phyloP scores from a whole-genome alignment of 2,113 vertebrate genomes.

The Hiodon tergisus region DNA sequence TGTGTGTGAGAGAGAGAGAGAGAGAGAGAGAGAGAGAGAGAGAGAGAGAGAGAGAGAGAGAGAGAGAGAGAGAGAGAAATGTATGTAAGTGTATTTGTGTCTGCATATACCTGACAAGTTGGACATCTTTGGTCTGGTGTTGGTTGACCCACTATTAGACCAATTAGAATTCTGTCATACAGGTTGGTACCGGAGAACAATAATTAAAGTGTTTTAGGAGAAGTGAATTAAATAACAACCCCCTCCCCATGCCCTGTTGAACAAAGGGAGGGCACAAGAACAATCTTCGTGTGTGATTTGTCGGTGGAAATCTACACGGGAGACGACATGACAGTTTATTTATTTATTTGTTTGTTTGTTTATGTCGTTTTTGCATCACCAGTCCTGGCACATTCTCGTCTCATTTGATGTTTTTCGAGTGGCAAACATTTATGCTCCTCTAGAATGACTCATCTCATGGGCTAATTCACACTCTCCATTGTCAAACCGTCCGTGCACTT shows the following conservation, averaged over 20 bases:
- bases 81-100: not conserved
- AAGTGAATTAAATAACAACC: not conserved
- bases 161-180: not conserved
- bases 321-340: too few relatives aligned
- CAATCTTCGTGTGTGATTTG: too few relatives aligned
- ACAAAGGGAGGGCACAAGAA: not conserved
- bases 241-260: not conserved
- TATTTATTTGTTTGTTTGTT: too few relatives aligned
- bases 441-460: conserved; percentile 19
- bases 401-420: not conserved
- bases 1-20: too few relatives aligned
- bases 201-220: not conserved
- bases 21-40: too few relatives aligned
- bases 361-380: not conserved
- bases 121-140: not conserved
- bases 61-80: not conserved
- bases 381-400: not conserved
- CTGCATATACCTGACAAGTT: not conserved
- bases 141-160: too few relatives aligned
- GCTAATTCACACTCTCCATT: conserved; percentile 34
- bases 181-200: not conserved
- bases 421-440: not conserved
- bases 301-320: too few relatives aligned
- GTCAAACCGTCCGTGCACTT: conserved; percentile 38
- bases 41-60: too few relatives aligned